These are phyloP conservation scores for Seriola quinqueradiata DNA, from an alignment of 2,113 vertebrate species.

Conservation along the genomic window DNA sequence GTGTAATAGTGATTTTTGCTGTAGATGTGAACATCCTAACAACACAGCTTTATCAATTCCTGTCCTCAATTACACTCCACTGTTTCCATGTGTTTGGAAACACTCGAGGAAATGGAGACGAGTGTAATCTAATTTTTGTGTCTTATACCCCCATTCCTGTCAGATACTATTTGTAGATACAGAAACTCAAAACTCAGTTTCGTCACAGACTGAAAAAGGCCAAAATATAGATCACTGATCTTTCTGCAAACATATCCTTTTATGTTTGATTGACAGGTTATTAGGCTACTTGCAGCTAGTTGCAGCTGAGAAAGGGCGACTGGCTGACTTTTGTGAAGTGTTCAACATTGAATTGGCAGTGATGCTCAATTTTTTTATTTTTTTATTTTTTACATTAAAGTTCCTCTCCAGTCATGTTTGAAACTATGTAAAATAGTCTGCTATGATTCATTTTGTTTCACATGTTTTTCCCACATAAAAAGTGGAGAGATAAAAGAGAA, in stretches of 20 bases:
- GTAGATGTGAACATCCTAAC: neutral
- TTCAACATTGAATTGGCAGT: slow-evolving; percentile 15
- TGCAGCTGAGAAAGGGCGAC: neutral
- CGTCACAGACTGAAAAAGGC: neutral
- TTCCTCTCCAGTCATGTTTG: too few relatives aligned
- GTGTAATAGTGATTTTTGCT: neutral
- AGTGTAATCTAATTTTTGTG: neutral
- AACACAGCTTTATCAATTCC: neutral
- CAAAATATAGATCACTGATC: neutral
- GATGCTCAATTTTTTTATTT: neutral
- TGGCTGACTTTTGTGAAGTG: neutral
- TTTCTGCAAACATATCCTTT: neutral
- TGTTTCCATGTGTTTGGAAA: neutral
- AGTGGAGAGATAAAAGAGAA: too few relatives aligned
- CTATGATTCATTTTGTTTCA: too few relatives aligned
- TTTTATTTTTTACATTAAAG: too few relatives aligned
- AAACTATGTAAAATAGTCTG: too few relatives aligned
- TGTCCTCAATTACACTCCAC: neutral
- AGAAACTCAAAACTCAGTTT: neutral
- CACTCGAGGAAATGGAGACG: neutral
- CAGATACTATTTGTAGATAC: neutral
- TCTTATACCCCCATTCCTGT: neutral
- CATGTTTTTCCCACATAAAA: too few relatives aligned
- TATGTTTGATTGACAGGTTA: slow-evolving; percentile 15
- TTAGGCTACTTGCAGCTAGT: slow-evolving; percentile 14